These are phyloP conservation scores for Lethenteron camtschaticum DNA, from an alignment of 2,113 vertebrate genomes.

Conservation along the genomic window DNA sequence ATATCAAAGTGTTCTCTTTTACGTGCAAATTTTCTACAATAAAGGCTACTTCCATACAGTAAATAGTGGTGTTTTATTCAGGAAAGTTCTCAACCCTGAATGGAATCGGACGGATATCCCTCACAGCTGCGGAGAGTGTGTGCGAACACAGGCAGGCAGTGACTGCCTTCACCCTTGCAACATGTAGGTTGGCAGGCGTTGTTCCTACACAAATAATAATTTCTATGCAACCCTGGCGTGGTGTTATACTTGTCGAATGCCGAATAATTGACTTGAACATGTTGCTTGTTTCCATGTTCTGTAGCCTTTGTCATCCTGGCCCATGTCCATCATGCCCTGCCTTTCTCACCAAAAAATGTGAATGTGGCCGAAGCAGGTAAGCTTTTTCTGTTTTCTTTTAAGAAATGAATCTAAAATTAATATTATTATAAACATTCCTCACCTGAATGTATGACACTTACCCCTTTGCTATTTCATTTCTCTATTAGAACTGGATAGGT, in stretches of 20 bases:
- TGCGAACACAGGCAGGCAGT: slow-evolving; percentile 55
- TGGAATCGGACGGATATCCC: slow-evolving; percentile 93
- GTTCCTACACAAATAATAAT: neutral
- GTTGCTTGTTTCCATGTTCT: neutral
- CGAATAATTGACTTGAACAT: neutral
- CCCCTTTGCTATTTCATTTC: too few species aligned
- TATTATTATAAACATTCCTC: too few species aligned
- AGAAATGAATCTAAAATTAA: neutral
- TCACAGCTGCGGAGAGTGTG: slow-evolving; percentile 95
- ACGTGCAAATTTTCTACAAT: neutral
- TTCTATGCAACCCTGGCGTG: neutral
- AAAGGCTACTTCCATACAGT: neutral
- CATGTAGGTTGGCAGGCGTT: slow-evolving; percentile 41
- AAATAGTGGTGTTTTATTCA: slow-evolving; percentile 17
- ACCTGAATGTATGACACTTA: too few species aligned
- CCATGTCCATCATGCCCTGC: slow-evolving; percentile 88
- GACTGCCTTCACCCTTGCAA: slow-evolving; percentile 89
- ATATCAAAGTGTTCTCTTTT: neutral
- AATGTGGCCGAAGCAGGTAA: slow-evolving; percentile 76
- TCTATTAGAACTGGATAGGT: too few species aligned
- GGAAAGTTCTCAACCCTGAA: slow-evolving; percentile 78
- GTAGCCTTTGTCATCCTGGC: slow-evolving; percentile 80
- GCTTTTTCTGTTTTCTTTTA: slow-evolving; percentile 5
- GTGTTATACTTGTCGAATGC: neutral
- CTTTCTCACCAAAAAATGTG: slow-evolving; percentile 60